These are phyloP conservation scores for Hydriomena furcata DNA, from an alignment of 2,888 invertebrate genomes.

Conservation along the genomic window DNA sequence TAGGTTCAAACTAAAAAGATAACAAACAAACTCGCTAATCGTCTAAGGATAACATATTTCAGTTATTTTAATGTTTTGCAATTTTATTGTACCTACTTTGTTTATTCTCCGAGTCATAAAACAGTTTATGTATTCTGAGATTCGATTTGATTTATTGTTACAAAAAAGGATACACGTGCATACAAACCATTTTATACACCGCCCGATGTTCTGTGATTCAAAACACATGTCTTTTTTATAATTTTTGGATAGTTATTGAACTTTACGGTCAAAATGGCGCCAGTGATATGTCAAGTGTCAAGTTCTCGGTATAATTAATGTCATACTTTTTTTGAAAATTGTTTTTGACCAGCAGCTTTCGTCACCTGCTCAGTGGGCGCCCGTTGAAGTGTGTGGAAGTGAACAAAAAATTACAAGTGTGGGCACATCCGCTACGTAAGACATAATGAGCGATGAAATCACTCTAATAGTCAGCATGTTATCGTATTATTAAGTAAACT, in stretches of 20 bases:
- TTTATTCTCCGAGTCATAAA: no score
- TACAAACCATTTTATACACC: not conserved
- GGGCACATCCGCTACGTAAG: not conserved
- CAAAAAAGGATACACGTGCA: conserved; percentile 5
- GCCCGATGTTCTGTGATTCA: not conserved
- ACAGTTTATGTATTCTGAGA: no score
- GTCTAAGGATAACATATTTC: no score
- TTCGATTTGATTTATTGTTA: conserved; percentile 1
- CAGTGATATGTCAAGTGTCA: conserved; percentile 21
- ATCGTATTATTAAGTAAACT: no score
- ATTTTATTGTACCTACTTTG: no score
- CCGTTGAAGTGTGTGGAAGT: conserved; percentile 1
- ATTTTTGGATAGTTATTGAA: conserved; percentile 15
- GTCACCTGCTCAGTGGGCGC: conserved; percentile 16
- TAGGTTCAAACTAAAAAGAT: no score
- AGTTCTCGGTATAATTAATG: conserved; percentile 7
- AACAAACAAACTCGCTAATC: no score
- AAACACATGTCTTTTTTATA: conserved; percentile 14
- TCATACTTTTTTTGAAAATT: conserved; percentile 1
- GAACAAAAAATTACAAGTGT: conserved; percentile 2
- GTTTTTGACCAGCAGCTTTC: conserved; percentile 1
- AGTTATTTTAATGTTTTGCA: no score
- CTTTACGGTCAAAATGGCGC: conserved; percentile 24
- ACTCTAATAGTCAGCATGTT: no score
- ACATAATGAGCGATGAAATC: no score